These are phyloP conservation scores for Macrobrachium rosenbergii DNA, from an alignment of 1,140 invertebrate species.

Conservation along the genomic window DNA sequence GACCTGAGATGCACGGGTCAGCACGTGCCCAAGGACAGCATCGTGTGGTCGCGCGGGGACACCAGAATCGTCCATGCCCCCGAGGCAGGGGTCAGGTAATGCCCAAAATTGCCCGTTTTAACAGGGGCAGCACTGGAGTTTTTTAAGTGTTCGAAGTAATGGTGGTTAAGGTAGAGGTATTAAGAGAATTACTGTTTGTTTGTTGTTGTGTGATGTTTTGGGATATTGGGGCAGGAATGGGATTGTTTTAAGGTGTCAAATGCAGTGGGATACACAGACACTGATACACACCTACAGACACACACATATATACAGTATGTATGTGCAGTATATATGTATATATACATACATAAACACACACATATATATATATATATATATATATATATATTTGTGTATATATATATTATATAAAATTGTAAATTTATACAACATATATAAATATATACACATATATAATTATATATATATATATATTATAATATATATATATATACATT, in stretches of 20 bases:
- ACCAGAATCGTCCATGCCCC: slow-evolving; percentile 68
- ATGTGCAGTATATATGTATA: neutral
- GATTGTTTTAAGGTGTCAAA: neutral
- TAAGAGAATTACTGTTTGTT: too few species aligned
- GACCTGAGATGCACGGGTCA: slow-evolving; percentile 86
- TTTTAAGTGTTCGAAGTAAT: too few species aligned
- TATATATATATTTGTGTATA: neutral
- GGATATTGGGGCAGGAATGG: too few species aligned
- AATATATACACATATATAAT: too few species aligned
- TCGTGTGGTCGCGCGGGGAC: slow-evolving; percentile 67
- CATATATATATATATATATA: slow-evolving; percentile 5
- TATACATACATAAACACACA: slow-evolving; percentile 1
- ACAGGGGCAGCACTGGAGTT: too few species aligned
- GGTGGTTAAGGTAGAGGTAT: too few species aligned
- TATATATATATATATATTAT: neutral
- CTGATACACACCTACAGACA: neutral
- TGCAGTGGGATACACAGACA: neutral
- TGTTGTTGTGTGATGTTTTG: too few species aligned
- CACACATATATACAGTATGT: slow-evolving; percentile 9
- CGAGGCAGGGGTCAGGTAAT: slow-evolving; percentile 40
- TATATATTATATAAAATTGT: too few species aligned
- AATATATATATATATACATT: neutral
- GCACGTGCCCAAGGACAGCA: slow-evolving; percentile 75
- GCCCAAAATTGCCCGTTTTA: too few species aligned
- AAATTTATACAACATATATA: neutral